phyloP scores from a whole-genome alignment of 2,797 vertebrate species.

The Ptychadena robeensis region DNA sequence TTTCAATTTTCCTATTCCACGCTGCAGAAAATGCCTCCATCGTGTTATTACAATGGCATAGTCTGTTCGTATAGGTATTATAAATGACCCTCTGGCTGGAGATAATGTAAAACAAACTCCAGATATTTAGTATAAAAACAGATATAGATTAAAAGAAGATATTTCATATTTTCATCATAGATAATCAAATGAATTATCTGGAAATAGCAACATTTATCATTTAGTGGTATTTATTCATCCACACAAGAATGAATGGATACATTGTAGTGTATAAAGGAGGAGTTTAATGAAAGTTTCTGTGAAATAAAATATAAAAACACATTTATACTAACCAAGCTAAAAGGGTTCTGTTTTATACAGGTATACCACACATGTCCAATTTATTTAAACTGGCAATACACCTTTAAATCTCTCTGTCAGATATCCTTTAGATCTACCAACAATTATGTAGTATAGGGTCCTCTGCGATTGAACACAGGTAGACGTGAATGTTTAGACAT shows the following conservation, averaged over 20 bases:
- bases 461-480: no score
- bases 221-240: not conserved
- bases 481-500: no score
- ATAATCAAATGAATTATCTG: not conserved
- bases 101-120: not conserved
- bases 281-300: not conserved
- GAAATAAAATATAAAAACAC: not conserved
- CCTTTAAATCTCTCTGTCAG: no score
- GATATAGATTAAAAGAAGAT: not conserved
- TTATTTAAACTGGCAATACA: no score
- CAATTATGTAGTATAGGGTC: no score
- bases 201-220: not conserved
- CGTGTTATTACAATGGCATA: not conserved
- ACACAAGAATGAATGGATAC: not conserved
- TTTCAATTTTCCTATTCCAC: slow-evolving; percentile 11
- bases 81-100: not conserved
- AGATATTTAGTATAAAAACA: not conserved
- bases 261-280: not conserved
- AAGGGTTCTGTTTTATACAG: not conserved
- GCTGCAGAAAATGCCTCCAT: not conserved
- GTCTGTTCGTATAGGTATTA: not conserved
- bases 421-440: no score
- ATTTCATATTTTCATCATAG: not conserved
- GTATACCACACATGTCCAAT: not conserved
- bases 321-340: not conserved